These are phyloP conservation scores for Drosophila nigricruria DNA, from an alignment of 2,888 invertebrate species.

Conservation along the genomic window DNA sequence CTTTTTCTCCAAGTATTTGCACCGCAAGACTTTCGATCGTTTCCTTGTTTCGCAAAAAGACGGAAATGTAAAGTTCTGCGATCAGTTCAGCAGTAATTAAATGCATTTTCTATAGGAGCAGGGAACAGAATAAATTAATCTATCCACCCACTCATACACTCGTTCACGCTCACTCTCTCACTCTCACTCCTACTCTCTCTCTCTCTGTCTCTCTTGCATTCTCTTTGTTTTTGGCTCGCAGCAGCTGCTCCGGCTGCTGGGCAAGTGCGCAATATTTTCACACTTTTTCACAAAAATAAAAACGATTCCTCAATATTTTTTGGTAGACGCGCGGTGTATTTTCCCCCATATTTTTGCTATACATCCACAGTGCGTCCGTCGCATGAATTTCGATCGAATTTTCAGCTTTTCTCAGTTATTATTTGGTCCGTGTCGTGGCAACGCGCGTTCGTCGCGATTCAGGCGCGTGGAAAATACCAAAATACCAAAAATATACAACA, in stretches of 20 bases:
- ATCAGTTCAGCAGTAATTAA: slow-evolving; percentile 43
- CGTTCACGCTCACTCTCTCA: slow-evolving; percentile 7
- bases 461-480: slow-evolving; percentile 57
- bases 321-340: slow-evolving; percentile 46
- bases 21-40: slow-evolving; percentile 43
- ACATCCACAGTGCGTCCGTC: slow-evolving; percentile 51
- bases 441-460: slow-evolving; percentile 75
- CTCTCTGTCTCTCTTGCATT: slow-evolving; percentile 13
- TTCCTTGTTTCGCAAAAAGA: slow-evolving; percentile 69
- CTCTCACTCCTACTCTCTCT: slow-evolving; percentile 8
- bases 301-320: slow-evolving; percentile 82
- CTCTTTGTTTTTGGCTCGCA: slow-evolving; percentile 38
- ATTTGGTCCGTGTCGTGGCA: slow-evolving; percentile 81
- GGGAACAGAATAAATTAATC: slow-evolving; percentile 50
- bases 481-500: slow-evolving; percentile 29
- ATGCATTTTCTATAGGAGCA: slow-evolving; percentile 52
- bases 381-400: slow-evolving; percentile 54
- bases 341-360: slow-evolving; percentile 50
- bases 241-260: slow-evolving; percentile 38
- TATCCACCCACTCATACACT: slow-evolving; percentile 50
- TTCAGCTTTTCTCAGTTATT: slow-evolving; percentile 72
- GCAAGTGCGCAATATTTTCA: slow-evolving; percentile 82
- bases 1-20: slow-evolving; percentile 57
- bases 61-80: slow-evolving; percentile 52
- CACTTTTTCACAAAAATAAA: slow-evolving; percentile 78